Evolutionary conservation across 2,113 vertebrate species (phyloP), one percentile per base, ranked within the genome.

Genomic region (Rhinichthys klamathensis): DNA sequence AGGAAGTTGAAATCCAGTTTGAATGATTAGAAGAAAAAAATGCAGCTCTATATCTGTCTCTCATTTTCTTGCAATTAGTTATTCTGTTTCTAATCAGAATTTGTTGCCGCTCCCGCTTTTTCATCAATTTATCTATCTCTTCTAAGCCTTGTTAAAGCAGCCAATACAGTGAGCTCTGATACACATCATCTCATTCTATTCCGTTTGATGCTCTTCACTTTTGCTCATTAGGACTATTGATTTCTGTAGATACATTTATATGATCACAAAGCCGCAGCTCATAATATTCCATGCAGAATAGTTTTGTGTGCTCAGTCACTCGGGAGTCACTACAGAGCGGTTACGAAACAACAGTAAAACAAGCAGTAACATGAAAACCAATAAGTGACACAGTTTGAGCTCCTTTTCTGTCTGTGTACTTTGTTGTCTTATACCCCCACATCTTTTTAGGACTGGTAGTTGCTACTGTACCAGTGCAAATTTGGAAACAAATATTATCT

Each of bases 161-260:
- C 54, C 54, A 60, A 79, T 60, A 23, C 54, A 35, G 51, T 13
- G 44, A 49, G 73, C 73, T 67, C 79, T 51, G 61, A 51, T 49
- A 16, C 65, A 27, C 21, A 72, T 56, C 46, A 5, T 70, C 80
- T 82, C 15, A 41, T 56, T 82, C 49, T 72, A 82, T 72, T 58
- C 27, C 0, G 25, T 81, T 69, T 69, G 79, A 69, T 81, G 25
- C 51, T 65, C 75, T 65, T 41, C 49, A 86, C n/a, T 63, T 74
- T 58, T 23, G 81, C 61, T 63, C 46, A 82, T 82, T 72, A 56
- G 65, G 65, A 18, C 18, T 82, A 82, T 82, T 72, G 80, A 82
- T 82, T 82, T 72, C 65, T 25, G 30, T 41, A 38, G 21, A 54
- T 41, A 38, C 2, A 72, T 72, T 72, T 82, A 72, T 61, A 81